Base-by-base conservation (phyloP, 1,140 invertebrate genomes). In the Caenorhabditis inopinata region DNA sequence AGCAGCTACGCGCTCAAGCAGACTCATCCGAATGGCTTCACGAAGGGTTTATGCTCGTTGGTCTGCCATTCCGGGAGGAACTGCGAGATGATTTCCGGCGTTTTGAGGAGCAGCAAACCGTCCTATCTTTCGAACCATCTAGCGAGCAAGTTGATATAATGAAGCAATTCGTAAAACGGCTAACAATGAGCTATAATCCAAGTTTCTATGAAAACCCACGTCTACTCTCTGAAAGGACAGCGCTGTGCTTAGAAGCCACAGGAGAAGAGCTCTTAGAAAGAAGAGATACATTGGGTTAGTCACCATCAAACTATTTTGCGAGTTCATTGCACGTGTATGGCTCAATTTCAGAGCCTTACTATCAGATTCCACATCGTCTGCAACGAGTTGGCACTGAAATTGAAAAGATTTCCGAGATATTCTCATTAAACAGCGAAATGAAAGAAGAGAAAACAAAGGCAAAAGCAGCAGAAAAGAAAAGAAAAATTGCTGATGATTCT, bases 161-260 rank as follows among this genome's bases (percentile, higher is more conserved):
- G 58, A 68, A 68, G 38, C 29, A 68, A 16, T 68, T 68, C 38
- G 32, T 68, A 9, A 68, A 68, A 16, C 25, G 25, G 5, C 38
- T 68, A 11, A 68, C 58, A 9, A 68, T 68, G 58, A 38, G 32
- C n/a, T 68, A 68, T 27, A 68, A 68, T 42, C 58, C 58, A 16
- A 68, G 58, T 38, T 68, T 68, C 58, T 68, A 68, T 42, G 58
- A 68, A 18, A 68, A 68, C 38, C 58, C 58, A 68, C 58, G 58
- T 68, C 32, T 68, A 2, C 58, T 68, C 12, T 68, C 58, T 12
- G 58, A 68, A 68, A 35, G 58, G 38, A 38, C 58, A 0, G 58
- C 58, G 18, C 58, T 68, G 18, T 68, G 58, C 38, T 68, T 68
- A 18, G 58, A 68, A 21, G 58, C 58, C 7, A 68, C 58, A 38